Base-by-base conservation (phyloP, 2,113 vertebrate species). In the Jaculus jaculus region DNA sequence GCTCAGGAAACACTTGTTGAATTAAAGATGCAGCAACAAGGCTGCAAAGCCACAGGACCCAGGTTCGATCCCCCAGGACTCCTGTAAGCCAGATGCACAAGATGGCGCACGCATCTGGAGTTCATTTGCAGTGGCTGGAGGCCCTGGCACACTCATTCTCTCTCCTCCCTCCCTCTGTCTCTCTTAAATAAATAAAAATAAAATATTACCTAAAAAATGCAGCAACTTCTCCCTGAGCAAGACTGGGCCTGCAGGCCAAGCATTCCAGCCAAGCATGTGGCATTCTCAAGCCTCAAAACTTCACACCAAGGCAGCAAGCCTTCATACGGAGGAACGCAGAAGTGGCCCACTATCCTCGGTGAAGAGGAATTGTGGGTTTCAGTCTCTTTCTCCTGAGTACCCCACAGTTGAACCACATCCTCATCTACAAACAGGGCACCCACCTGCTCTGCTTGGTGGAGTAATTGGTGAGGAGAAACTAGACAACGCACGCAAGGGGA, bases 1-100 rank as follows among this genome's bases (percentile, higher is more conserved):
- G 1, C 78, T 95, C 3, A 9, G 81, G 87, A 95, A 85, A 77
- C 86, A 95, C 92, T 71, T 90, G 88, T 26, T 63, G 60, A 83
- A 66, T 85, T 39, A 86, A 11, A 54, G 71, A 92, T 94, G 30
- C 12, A 71, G 34, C 65, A 88, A 28, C 24, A n/a, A n/a, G n/a
- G n/a, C n/a, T n/a, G n/a, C n/a, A n/a, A n/a, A n/a, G n/a, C n/a
- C n/a, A n/a, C n/a, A n/a, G n/a, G n/a, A n/a, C n/a, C n/a, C n/a
- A n/a, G n/a, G n/a, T n/a, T n/a, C n/a, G n/a, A n/a, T n/a, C n/a
- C n/a, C n/a, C n/a, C n/a, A n/a, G n/a, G n/a, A n/a, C n/a, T n/a
- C n/a, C n/a, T n/a, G n/a, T n/a, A n/a, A n/a, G n/a, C n/a, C n/a
- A n/a, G n/a, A n/a, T n/a, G n/a, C n/a, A n/a, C n/a, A n/a, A n/a